A percentile compares a stretch with the other conserved stretches of the same genome.
Conservation (phyloP, 2,888 invertebrate genomes). For the Netelia melanura region DNA sequence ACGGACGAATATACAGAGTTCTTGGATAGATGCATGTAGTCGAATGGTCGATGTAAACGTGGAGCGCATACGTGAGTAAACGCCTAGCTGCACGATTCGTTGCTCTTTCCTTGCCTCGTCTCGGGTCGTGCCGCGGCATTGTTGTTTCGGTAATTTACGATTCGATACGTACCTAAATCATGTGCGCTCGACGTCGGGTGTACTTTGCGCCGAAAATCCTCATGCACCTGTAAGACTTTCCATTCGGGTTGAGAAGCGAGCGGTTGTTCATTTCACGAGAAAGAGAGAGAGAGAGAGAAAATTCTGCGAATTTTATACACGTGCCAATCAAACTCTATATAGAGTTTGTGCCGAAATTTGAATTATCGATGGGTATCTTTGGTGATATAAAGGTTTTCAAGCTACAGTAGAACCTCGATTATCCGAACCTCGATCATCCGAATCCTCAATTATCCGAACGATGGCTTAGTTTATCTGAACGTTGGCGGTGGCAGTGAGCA, state of each 20-base stretch:
- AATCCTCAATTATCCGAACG: no score
- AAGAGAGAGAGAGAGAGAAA: neutral
- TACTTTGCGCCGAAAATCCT: constrained; percentile 21
- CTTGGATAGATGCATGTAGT: constrained; percentile 19
- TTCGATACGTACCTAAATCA: constrained; percentile 82
- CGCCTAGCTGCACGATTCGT: constrained; percentile 28
- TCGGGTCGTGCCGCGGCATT: constrained; percentile 44
- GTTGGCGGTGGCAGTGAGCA: no score
- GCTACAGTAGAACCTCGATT: no score
- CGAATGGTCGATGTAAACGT: constrained; percentile 4
- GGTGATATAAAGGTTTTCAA: no score
- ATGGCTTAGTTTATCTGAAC: no score
- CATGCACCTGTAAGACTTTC: constrained; percentile 78
- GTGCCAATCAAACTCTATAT: neutral
- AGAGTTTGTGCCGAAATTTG: neutral
- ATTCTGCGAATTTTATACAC: neutral
- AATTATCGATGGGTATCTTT: no score
- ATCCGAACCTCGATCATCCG: no score
- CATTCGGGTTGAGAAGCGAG: constrained; percentile 72
- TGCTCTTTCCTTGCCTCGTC: constrained; percentile 57
- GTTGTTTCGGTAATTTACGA: constrained; percentile 79
- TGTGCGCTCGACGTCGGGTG: constrained; percentile 9
- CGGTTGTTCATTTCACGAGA: constrained; percentile 62
- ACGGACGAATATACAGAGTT: constrained; percentile 40
- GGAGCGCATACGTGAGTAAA: constrained; percentile 14